Conservation (phyloP, 2,797 vertebrate genomes). For the Sternotherus odoratus region DNA sequence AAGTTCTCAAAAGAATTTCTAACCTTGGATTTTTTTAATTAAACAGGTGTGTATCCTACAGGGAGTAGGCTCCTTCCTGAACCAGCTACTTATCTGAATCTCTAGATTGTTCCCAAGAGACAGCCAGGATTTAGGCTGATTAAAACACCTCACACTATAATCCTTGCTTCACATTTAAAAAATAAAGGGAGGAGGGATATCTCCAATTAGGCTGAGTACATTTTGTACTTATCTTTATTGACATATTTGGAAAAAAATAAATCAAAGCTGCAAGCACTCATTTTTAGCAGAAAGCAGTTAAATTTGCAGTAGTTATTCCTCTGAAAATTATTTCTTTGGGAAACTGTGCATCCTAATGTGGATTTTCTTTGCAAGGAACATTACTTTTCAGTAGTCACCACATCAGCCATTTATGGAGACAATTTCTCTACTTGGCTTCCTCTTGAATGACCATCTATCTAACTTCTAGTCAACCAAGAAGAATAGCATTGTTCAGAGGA, state of each 20-base stretch:
- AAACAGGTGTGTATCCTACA: background rate
- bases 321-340: background rate
- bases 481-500: background rate
- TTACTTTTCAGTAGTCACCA: background rate
- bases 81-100: background rate
- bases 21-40: background rate
- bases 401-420: background rate
- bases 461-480: background rate
- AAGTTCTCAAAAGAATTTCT: background rate
- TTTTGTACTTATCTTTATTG: constrained; percentile 8
- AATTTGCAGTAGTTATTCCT: background rate
- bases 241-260: background rate
- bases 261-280: background rate
- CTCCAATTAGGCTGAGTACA: background rate
- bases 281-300: background rate
- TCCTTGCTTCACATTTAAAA: constrained; percentile 10
- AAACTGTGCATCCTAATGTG: background rate
- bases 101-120: background rate
- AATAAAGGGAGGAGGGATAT: background rate
- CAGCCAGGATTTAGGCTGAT: constrained; percentile 7
- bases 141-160: background rate
- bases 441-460: background rate
- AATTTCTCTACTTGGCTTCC: background rate
- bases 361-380: background rate
- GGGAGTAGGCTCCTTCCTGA: background rate